Evolutionary conservation across 2,888 invertebrate genomes (phyloP), one percentile per base, ranked within the genome.

Genomic region (Terebella lapidaria): DNA sequence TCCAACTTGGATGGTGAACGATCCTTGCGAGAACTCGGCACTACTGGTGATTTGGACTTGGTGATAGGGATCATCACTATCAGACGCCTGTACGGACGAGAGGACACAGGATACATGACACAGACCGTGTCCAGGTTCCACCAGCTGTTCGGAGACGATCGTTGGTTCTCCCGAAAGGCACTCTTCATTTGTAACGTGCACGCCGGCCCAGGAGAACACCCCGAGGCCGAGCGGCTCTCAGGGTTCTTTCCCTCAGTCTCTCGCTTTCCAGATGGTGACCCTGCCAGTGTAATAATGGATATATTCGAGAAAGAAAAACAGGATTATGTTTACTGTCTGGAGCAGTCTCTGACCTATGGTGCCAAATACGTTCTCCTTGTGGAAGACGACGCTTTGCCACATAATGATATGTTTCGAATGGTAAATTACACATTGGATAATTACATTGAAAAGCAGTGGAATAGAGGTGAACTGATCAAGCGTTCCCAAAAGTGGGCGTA

Each of bases 341-440:
- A 75, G 20, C 57, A 68, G 29, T 65, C 72, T 0, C 59, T 72
- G 22, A 66, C 69, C 53, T 60, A 68, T 47, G 68, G 70, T 53
- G 61, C 70, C 30, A 69, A 71, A 56, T 72, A 73, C 65, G 67
- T 72, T 0, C 46, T 59, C 18, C 24, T 59, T 29, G 61, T 77
- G 1, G 77, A 79, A 63, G 79, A 79, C 52, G 79, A 79, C 58
- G 74, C 77, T 2, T 56, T 76, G 2, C 76, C 77, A 1, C 61
- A 65, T n/a, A 57, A 63, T 2, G 71, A 74, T 52, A 59, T 77
- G 26, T 67, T 77, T 52, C 54, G 57, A 1, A 69, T 74, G 1
- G 54, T 76, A 4, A 60, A 69, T n/a, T 61, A 73, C 30, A 63
- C 73, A 5, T 51, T 78, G 2, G 45, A 42, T 15, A 51, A 28